These are phyloP conservation scores for Polydrusus pterygomalis DNA, from an alignment of 2,888 invertebrate species.

Conservation along the genomic window DNA sequence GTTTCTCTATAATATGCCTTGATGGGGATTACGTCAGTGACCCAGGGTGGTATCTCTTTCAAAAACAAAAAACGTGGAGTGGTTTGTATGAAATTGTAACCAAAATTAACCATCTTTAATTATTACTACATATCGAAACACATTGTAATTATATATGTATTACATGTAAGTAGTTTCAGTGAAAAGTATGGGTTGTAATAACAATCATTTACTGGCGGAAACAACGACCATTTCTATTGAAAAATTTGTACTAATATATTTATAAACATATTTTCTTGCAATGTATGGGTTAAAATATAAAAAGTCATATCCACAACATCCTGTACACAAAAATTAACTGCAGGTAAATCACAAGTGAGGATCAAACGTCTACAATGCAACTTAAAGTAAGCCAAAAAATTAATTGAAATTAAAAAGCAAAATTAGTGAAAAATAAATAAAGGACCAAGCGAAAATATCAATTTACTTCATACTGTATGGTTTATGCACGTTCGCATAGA, in stretches of 20 bases:
- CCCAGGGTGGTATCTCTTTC: not conserved
- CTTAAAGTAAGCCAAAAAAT: not conserved
- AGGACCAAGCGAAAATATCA: not conserved
- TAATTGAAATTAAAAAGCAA: not conserved
- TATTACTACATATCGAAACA: too few species aligned
- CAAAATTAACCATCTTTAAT: not conserved
- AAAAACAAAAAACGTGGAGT: not conserved
- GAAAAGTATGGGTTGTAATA: too few species aligned
- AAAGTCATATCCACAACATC: too few species aligned
- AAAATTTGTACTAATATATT: too few species aligned
- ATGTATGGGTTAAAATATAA: too few species aligned
- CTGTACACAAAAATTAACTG: too few species aligned
- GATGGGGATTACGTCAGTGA: not conserved
- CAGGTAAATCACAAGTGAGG: not conserved
- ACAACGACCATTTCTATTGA: too few species aligned
- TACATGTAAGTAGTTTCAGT: too few species aligned
- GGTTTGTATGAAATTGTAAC: not conserved
- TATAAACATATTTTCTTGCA: too few species aligned
- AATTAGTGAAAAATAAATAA: not conserved
- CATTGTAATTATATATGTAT: too few species aligned
- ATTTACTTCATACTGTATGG: not conserved
- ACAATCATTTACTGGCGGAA: too few species aligned
- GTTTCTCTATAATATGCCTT: not conserved
- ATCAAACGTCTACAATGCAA: not conserved
- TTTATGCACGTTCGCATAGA: too few species aligned